A percentile compares a stretch with the other conserved stretches of the same genome.
Evolutionary conservation across 2,888 invertebrate species (phyloP).

Genomic region (Ochropacha duplaris): DNA sequence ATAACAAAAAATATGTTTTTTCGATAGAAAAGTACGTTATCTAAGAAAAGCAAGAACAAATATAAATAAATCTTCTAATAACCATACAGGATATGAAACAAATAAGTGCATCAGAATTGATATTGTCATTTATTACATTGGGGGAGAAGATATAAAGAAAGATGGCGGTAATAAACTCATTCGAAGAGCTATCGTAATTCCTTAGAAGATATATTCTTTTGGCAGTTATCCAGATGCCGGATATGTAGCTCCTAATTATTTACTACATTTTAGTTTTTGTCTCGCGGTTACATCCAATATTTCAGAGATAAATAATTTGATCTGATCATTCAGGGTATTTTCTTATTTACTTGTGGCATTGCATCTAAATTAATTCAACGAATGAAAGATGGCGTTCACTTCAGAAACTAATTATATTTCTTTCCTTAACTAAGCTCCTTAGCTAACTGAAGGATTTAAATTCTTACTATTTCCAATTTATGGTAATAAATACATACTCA

Average conservation of each 20-base stretch:
- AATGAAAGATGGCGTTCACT: too few species aligned
- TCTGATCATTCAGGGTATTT: too few species aligned
- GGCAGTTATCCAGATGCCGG: not conserved
- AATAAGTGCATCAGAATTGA: not conserved
- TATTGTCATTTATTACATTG: not conserved
- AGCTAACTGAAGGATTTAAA: too few species aligned
- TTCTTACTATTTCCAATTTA: too few species aligned
- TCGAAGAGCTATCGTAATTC: not conserved
- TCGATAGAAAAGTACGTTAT: not conserved
- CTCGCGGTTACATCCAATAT: not conserved
- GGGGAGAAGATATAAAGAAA: not conserved
- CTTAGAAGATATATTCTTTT: not conserved
- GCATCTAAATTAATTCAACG: too few species aligned
- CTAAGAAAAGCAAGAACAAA: not conserved
- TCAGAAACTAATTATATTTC: too few species aligned
- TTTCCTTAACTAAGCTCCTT: too few species aligned
- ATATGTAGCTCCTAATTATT: not conserved
- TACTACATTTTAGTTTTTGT: not conserved
- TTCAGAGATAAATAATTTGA: too few species aligned
- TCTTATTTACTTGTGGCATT: too few species aligned
- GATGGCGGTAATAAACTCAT: not conserved
- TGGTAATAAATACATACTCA: too few species aligned
- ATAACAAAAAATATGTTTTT: not conserved
- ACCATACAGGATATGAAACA: not conserved
- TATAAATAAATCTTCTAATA: not conserved